These are phyloP conservation scores for Oryzias curvinotus DNA, from an alignment of 2,113 vertebrate genomes.

Conservation along the genomic window DNA sequence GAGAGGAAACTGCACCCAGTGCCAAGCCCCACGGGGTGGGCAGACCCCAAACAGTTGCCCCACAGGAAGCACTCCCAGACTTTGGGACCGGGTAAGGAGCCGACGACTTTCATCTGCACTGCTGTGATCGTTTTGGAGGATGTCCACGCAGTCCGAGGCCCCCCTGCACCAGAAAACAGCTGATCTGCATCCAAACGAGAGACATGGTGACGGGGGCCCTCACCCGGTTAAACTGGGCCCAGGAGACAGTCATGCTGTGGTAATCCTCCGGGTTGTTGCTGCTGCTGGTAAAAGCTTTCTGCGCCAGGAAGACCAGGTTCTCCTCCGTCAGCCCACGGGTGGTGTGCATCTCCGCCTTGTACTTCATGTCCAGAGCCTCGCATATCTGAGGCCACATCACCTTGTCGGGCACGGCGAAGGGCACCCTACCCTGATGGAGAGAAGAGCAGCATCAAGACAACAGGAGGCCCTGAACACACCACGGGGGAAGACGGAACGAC, in stretches of 20 bases:
- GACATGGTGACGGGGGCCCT: background rate
- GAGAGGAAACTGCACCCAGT: no score
- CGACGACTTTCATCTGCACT: no score
- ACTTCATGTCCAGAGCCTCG: slow-evolving; percentile 91
- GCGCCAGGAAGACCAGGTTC: slow-evolving; percentile 89
- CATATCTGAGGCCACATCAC: slow-evolving; percentile 89
- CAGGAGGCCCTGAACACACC: no score
- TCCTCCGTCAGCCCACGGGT: slow-evolving; percentile 87
- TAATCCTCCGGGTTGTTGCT: slow-evolving; percentile 87
- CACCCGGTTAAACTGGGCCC: slow-evolving; percentile 93
- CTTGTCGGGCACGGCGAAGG: slow-evolving; percentile 90
- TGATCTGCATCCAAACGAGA: background rate
- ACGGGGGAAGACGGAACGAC: no score
- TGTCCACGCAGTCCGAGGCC: no score
- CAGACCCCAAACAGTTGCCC: no score
- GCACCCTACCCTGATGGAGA: slow-evolving; percentile 84
- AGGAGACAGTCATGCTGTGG: slow-evolving; percentile 87
- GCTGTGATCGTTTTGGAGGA: no score
- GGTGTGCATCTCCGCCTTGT: slow-evolving; percentile 93
- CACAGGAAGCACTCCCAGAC: no score
- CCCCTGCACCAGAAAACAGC: background rate
- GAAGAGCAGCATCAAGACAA: background rate
- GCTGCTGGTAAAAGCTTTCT: slow-evolving; percentile 90
- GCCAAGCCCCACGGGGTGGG: no score
- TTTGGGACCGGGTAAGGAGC: no score